These are phyloP conservation scores for Apotomis capreana DNA, from an alignment of 2,888 invertebrate genomes.

Conservation along the genomic window DNA sequence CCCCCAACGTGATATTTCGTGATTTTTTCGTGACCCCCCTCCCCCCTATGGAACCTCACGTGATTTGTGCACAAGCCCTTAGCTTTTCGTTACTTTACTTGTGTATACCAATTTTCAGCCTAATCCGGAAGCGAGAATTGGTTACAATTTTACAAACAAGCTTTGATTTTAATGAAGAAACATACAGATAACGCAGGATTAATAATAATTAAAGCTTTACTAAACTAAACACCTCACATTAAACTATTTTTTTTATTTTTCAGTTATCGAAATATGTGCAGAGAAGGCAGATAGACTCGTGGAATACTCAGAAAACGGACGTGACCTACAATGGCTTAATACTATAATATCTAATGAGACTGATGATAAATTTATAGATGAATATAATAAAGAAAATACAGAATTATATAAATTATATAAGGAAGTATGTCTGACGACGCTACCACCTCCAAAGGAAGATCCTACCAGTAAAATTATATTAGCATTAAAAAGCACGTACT, in stretches of 20 bases:
- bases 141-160: too few relatives aligned
- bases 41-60: too few relatives aligned
- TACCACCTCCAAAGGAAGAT: conserved; percentile 72
- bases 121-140: too few relatives aligned
- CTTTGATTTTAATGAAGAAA: too few relatives aligned
- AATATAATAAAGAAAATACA: conserved; percentile 46
- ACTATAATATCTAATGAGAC: conserved; percentile 63
- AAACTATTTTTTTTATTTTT: conserved; percentile 46
- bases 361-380: conserved; percentile 69
- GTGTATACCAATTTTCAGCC: too few relatives aligned
- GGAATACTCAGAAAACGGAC: conserved; percentile 67
- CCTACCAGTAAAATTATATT: conserved; percentile 72
- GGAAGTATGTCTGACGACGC: conserved; percentile 65
- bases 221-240: too few relatives aligned
- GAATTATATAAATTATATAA: conserved; percentile 63
- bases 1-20: too few relatives aligned
- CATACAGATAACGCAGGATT: too few relatives aligned
- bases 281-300: conserved; percentile 64
- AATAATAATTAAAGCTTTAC: too few relatives aligned
- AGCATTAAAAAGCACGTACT: conserved; percentile 73
- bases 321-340: conserved; percentile 62
- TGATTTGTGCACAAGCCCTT: too few relatives aligned
- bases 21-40: too few relatives aligned
- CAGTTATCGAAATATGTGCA: conserved; percentile 75
- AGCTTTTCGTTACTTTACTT: too few relatives aligned